Percentiles rank a stretch among this genome's conserved stretches.
Conservation (phyloP, 2,113 vertebrate genomes). For the Loxodonta africana region DNA sequence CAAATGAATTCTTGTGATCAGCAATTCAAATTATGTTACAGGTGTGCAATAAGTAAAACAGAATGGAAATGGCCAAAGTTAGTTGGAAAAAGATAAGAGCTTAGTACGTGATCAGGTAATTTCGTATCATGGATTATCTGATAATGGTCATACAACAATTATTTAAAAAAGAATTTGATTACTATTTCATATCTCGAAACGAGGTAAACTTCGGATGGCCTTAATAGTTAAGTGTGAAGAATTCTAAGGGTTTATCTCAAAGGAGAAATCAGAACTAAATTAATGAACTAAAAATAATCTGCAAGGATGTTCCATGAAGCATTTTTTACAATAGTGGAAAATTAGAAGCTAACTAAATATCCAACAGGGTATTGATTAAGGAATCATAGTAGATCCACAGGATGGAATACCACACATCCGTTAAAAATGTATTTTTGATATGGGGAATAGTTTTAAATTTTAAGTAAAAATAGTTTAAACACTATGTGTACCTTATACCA, state of each 20-base stretch:
- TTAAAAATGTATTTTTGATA: neutral
- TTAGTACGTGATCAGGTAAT: neutral
- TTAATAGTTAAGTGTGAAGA: constrained; percentile 27
- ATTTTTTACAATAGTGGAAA: constrained; percentile 34
- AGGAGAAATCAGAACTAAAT: neutral
- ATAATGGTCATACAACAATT: neutral
- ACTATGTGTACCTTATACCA: neutral
- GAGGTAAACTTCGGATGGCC: neutral
- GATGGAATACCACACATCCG: neutral
- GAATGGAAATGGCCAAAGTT: neutral
- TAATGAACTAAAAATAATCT: neutral
- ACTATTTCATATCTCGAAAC: neutral
- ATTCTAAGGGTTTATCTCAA: constrained; percentile 21
- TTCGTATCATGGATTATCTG: neutral
- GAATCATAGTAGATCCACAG: neutral
- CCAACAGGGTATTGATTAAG: neutral
- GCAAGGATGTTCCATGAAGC: neutral
- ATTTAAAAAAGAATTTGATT: neutral
- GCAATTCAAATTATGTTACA: neutral
- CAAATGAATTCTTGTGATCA: neutral
- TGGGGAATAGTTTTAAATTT: neutral
- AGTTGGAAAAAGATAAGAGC: neutral
- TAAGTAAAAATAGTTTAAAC: neutral
- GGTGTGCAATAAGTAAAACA: neutral
- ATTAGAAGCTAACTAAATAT: neutral